Conservation (phyloP, 2,888 invertebrate genomes). For the Mylabris sibirica region DNA sequence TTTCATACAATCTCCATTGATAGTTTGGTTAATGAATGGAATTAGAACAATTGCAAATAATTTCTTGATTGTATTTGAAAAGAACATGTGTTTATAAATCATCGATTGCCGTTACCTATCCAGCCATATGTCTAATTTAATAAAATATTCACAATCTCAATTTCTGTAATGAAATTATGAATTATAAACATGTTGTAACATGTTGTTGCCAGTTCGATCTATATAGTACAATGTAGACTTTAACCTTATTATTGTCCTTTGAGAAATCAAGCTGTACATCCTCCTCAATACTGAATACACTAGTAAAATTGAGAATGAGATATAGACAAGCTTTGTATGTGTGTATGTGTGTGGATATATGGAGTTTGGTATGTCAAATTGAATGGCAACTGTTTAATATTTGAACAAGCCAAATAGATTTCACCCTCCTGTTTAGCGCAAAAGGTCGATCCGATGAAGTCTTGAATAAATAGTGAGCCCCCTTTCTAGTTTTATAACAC, state of each 20-base stretch:
- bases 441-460: constrained; percentile 40
- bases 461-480: constrained; percentile 38
- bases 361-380: constrained; percentile 32
- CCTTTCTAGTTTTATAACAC: constrained; percentile 31
- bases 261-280: constrained; percentile 45
- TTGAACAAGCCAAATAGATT: constrained; percentile 54
- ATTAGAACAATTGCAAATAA: background rate
- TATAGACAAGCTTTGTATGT: constrained; percentile 40
- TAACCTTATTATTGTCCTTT: constrained; percentile 47
- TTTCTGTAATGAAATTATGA: constrained; percentile 42
- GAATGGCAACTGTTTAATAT: constrained; percentile 52
- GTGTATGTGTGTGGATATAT: background rate
- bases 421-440: constrained; percentile 40
- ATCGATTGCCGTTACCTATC: background rate
- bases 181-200: constrained; percentile 42
- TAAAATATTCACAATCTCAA: constrained; percentile 35
- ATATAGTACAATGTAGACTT: constrained; percentile 19
- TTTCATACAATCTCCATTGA: constrained; percentile 34
- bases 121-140: constrained; percentile 22
- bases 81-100: constrained; percentile 12
- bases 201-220: constrained; percentile 29
- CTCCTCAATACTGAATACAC: constrained; percentile 21
- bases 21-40: constrained; percentile 35
- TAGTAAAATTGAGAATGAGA: constrained; percentile 38
- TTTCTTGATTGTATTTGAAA: background rate